These are phyloP conservation scores for Sander lucioperca DNA, from an alignment of 2,113 vertebrate species.

Conservation along the genomic window DNA sequence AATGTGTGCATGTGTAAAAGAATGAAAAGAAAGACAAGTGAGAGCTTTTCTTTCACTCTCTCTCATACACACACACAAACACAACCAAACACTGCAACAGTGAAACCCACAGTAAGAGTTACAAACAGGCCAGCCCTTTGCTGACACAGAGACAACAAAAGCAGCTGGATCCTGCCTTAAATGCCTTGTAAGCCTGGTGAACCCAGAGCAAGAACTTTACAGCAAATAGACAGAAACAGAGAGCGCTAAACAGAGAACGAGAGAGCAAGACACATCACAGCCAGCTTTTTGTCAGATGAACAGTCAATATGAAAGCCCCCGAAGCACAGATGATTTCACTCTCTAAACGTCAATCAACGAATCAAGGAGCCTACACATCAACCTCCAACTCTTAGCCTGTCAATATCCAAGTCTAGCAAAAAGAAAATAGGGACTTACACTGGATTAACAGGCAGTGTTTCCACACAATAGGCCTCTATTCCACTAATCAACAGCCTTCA, in stretches of 20 bases:
- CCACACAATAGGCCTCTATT: slow-evolving; percentile 69
- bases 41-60: not conserved
- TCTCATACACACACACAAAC: not conserved
- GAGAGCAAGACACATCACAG: slow-evolving; percentile 42
- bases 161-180: slow-evolving; percentile 51
- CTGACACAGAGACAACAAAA: slow-evolving; percentile 49
- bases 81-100: not conserved
- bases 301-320: slow-evolving; percentile 65
- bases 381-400: slow-evolving; percentile 52
- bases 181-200: slow-evolving; percentile 36
- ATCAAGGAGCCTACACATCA: slow-evolving; percentile 58
- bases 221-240: slow-evolving; percentile 43
- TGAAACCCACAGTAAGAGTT: slow-evolving; percentile 35
- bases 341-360: slow-evolving; percentile 66
- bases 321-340: slow-evolving; percentile 62
- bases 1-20: slow-evolving; percentile 14
- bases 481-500: slow-evolving; percentile 57
- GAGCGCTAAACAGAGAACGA: slow-evolving; percentile 14
- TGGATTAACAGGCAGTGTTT: slow-evolving; percentile 70
- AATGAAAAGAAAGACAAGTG: slow-evolving; percentile 24
- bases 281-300: slow-evolving; percentile 65
- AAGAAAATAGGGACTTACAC: slow-evolving; percentile 34
- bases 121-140: slow-evolving; percentile 28
- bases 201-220: slow-evolving; percentile 47
- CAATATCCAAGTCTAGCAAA: slow-evolving; percentile 51